Base-by-base conservation (phyloP, 2,113 vertebrate genomes). In the Notechis scutatus region DNA sequence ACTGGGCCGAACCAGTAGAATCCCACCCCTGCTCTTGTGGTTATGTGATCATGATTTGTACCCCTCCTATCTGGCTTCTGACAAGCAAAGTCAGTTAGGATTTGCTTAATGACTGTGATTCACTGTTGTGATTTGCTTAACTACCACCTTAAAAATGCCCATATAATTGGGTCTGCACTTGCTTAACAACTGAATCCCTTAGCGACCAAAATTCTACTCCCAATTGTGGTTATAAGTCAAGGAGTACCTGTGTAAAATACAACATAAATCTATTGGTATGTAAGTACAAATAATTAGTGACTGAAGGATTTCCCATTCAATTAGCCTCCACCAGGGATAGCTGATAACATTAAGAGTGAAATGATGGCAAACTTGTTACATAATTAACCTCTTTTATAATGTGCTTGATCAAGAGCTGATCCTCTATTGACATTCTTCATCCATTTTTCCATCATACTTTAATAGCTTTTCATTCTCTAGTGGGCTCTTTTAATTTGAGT, bases 361-460 rank as follows among this genome's bases (percentile, higher is more conserved):
- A 86, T 93, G 59, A 90, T 93, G 69, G 54, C 42, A 81, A 55
- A 39, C 10, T 9, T 47, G 57, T 81, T 90, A 15, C 42, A 90
- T 89, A 93, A 86, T 52, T 93, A 85, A 50, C 42, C n/a, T 59
- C 69, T 90, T 85, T 93, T 34, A 93, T 90, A 86, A 81, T 81
- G n/a, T 90, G 69, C 29, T 34, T 52, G 34, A 90, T 85, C 42
- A 90, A 61, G 20, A 59, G 26, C 23, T 42, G 26, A 54, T 92
- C 42, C 20, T 74, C 64, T 54, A 42, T 92, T 92, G 61, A 55
- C 59, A 64, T 59, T 14, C 56, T 14, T 57, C 42, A 87, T 92
- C 81, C 45, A 50, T 87, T 87, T 57, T 59, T 34, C 24, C 20
- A 7, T 47, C 61, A 57, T 47, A 55, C 88, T 90, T 90, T 47